Base-by-base conservation (phyloP, 2,888 invertebrate species). In the Lochmaea crataegi region DNA sequence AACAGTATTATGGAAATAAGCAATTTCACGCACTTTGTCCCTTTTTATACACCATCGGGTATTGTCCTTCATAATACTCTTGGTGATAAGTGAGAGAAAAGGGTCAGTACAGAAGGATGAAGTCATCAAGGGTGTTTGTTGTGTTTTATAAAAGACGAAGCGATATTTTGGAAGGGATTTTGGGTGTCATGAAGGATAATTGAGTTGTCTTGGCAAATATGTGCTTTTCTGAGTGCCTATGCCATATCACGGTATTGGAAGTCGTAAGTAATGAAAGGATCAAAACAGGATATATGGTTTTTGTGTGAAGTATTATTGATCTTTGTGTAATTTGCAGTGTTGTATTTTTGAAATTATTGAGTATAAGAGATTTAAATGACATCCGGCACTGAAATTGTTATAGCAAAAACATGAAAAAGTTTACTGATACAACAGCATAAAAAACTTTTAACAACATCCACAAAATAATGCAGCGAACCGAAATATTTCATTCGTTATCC, bases 171-270 rank as follows among this genome's bases (percentile, higher is more conserved):
- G 57, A 69, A 69, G 48, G 69, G 69, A 69, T 69, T 69, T 69
- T 69, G 64, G 69, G 64, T 69, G 69, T 64, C 69, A 69, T 53
- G 26, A 38, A 51, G 69, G 64, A 69, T 69, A 69, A 69, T 69
- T 69, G 69, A 69, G 69, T 69, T 69, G 69, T 69, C 63, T 64
- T 64, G 63, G 69, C 56, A 69, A 75, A 72, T 75, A 72, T 75
- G 75, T 75, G 75, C 75, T 66, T 75, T 69, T 72, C 72, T 66
- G 72, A 67, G 69, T 69, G 69, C 64, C 69, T n/a, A 56, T 42
- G 63, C 42, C 67, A 70, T 72, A 68, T 72, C 67, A 63, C 67
- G 6, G 64, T 64, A 69, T 64, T 45, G 69, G 64, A 69, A 69
- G 69, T 64, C 53, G 45, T 38, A 9, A 64, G 69, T 64, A 69